A percentile compares a stretch with the other conserved stretches of the same genome.
These are phyloP conservation scores for Bhutanitis thaidina DNA, from an alignment of 2,888 invertebrate species.

Conservation along the genomic window DNA sequence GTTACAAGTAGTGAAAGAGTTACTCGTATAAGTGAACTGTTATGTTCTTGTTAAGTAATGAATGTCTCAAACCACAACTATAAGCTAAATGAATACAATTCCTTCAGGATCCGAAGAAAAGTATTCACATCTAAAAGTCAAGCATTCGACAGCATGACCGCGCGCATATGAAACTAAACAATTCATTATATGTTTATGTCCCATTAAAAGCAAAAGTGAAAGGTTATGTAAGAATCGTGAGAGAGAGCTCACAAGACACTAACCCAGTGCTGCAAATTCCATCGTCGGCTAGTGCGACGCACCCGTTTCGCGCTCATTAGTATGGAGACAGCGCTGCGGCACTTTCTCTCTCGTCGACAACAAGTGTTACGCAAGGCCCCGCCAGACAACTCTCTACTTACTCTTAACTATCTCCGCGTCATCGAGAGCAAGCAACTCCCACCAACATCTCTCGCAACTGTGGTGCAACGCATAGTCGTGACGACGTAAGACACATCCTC, in stretches of 20 bases:
- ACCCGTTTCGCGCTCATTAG: slow-evolving; percentile 67
- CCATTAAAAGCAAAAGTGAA: slow-evolving; percentile 51
- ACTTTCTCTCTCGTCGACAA: slow-evolving; percentile 76
- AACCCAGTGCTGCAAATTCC: slow-evolving; percentile 60
- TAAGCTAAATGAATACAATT: no score
- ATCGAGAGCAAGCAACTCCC: slow-evolving; percentile 27
- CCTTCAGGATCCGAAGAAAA: no score
- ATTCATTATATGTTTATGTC: slow-evolving; percentile 30
- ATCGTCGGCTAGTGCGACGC: slow-evolving; percentile 47
- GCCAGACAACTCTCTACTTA: slow-evolving; percentile 57
- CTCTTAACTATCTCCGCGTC: slow-evolving; percentile 43
- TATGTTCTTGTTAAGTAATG: no score
- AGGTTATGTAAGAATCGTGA: slow-evolving; percentile 49
- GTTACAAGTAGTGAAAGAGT: no score
- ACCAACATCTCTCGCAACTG: slow-evolving; percentile 30
- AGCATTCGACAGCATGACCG: no score
- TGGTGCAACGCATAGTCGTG: slow-evolving; percentile 44
- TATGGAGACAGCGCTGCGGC: slow-evolving; percentile 70
- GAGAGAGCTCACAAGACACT: slow-evolving; percentile 62
- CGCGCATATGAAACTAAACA: no score
- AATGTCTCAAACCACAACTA: no score
- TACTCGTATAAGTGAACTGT: no score
- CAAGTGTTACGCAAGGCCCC: slow-evolving; percentile 68
- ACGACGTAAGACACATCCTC: slow-evolving; percentile 60
- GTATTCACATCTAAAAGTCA: no score